Evolutionary conservation across 2,113 vertebrate species (phyloP).

Genomic region (Tapirus terrestris): DNA sequence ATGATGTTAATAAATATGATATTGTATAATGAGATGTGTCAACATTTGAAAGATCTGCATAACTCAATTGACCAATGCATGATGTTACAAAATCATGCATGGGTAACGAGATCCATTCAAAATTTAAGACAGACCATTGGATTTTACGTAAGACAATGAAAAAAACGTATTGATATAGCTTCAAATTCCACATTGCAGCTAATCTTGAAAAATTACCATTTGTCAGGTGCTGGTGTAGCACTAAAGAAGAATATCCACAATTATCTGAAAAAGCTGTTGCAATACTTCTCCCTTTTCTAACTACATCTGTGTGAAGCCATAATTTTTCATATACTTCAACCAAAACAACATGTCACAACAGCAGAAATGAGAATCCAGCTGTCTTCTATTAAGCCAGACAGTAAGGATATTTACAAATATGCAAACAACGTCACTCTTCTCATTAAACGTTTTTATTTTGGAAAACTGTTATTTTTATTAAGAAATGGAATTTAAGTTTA

Average conservation of each 20-base stretch:
- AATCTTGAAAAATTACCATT: not conserved
- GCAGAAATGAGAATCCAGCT: not conserved
- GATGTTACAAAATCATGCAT: not conserved
- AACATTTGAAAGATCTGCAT: not conserved
- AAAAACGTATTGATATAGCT: not conserved
- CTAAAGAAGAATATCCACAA: not conserved
- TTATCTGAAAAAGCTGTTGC: not conserved
- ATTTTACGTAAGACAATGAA: not conserved
- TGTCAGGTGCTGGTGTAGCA: not conserved
- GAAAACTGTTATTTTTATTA: slow-evolving; percentile 2
- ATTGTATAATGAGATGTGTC: not conserved
- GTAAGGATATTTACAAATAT: not conserved
- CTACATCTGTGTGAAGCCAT: not conserved
- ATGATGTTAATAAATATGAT: not conserved
- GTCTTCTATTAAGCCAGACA: not conserved
- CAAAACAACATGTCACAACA: not conserved
- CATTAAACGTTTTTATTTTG: not conserved
- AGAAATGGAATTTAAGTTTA: not conserved
- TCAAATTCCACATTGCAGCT: not conserved
- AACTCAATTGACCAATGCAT: not conserved
- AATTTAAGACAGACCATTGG: not conserved
- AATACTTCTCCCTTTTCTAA: not conserved
- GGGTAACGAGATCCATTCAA: not conserved
- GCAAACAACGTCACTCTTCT: not conserved
- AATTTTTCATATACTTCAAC: not conserved